These are phyloP conservation scores for Ennomos erosarius DNA, from an alignment of 2,888 invertebrate species.

Conservation along the genomic window DNA sequence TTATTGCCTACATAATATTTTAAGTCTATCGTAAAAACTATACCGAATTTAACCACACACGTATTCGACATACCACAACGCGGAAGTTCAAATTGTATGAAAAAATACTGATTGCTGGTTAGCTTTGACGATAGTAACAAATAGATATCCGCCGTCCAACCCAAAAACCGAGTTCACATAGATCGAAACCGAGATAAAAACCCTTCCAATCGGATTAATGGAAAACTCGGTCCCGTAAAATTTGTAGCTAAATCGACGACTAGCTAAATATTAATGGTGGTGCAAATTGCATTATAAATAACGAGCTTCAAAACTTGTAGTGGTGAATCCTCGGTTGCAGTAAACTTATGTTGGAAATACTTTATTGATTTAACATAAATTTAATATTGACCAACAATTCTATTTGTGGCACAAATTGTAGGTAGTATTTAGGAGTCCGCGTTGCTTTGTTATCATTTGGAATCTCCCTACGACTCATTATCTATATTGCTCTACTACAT, in stretches of 20 bases:
- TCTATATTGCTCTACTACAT: too few relatives aligned
- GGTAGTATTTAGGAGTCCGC: constrained; percentile 1
- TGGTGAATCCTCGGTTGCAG: constrained; percentile 35
- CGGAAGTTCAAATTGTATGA: neutral
- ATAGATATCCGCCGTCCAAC: constrained; percentile 23
- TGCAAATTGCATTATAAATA: constrained; percentile 38
- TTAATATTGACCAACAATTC: constrained; percentile 10
- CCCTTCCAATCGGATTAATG: constrained; percentile 36
- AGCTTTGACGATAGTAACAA: constrained; percentile 24
- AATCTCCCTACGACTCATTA: neutral
- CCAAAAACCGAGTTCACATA: constrained; percentile 23
- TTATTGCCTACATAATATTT: too few relatives aligned
- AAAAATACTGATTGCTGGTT: constrained; percentile 10
- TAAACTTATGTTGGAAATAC: constrained; percentile 25
- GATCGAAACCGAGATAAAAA: constrained; percentile 37
- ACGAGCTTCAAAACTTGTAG: constrained; percentile 33
- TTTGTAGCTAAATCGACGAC: constrained; percentile 24
- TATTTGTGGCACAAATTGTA: neutral
- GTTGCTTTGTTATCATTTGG: neutral
- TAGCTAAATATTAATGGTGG: constrained; percentile 27
- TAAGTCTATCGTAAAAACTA: too few relatives aligned
- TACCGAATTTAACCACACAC: too few relatives aligned
- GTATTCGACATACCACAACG: too few relatives aligned
- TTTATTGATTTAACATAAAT: constrained; percentile 27
- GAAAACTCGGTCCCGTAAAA: constrained; percentile 32